phyloP scores from a whole-genome alignment of 2,797 vertebrate genomes.

The Onychomys leucogaster region DNA sequence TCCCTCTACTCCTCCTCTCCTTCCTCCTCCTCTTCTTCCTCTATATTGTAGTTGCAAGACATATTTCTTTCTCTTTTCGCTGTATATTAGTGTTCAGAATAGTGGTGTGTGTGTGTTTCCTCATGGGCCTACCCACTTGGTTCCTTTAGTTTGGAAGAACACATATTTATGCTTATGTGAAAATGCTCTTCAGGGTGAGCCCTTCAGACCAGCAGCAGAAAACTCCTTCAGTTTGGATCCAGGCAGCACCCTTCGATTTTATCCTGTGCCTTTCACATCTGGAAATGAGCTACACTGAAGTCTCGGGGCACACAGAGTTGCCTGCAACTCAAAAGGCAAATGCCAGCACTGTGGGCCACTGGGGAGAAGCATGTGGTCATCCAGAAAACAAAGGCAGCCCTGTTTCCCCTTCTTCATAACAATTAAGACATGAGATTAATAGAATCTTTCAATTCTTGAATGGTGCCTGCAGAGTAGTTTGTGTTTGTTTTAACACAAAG shows the following conservation, averaged over 20 bases:
- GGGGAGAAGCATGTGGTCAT: constrained; percentile 76
- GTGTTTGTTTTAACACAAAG: constrained; percentile 85
- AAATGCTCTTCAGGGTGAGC: not conserved
- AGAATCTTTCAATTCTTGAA: constrained; percentile 86
- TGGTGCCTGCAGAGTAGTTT: constrained; percentile 78
- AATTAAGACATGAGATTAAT: constrained; percentile 86
- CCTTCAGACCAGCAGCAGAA: not conserved
- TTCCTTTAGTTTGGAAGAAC: not conserved
- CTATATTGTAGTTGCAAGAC: not conserved
- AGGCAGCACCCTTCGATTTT: not conserved
- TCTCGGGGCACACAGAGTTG: constrained; percentile 67
- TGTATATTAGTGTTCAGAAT: not conserved
- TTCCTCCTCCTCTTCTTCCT: not conserved
- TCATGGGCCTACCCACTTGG: not conserved
- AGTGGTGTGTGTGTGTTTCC: not conserved
- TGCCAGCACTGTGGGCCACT: constrained; percentile 78
- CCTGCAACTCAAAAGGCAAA: constrained; percentile 81
- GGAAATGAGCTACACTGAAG: constrained; percentile 64
- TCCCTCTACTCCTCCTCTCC: not conserved
- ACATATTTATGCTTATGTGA: not conserved
- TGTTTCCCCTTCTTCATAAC: constrained; percentile 85
- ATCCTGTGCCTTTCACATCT: not conserved
- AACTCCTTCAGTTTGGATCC: not conserved
- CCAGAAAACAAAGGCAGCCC: constrained; percentile 79
- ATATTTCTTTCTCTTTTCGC: constrained; percentile 21